Conservation (phyloP, 2,113 vertebrate species). For the Bucco capensis region DNA sequence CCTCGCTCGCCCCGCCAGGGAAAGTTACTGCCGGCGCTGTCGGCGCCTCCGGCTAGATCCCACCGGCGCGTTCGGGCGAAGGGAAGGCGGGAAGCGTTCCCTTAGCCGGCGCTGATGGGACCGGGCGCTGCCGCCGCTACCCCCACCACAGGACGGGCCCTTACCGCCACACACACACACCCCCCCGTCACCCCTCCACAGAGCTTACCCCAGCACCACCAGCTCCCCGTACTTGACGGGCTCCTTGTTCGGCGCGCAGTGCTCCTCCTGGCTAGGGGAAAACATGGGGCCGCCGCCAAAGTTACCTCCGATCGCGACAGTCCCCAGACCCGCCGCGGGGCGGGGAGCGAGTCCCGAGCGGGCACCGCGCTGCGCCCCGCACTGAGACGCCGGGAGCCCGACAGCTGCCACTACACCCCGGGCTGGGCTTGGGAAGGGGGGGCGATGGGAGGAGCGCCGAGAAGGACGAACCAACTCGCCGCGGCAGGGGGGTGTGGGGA, state of each 20-base stretch:
- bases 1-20: neutral
- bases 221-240: conserved; percentile 93
- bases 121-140: neutral
- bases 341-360: neutral
- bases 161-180: too few species aligned
- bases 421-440: neutral
- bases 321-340: conserved; percentile 15
- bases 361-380: neutral
- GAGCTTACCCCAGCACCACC: conserved; percentile 91
- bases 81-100: neutral
- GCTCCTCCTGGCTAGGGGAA: conserved; percentile 88
- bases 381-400: neutral
- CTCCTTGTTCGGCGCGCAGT: conserved; percentile 90
- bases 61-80: too few species aligned
- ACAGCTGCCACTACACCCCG: neutral
- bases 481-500: neutral
- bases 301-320: conserved; percentile 32
- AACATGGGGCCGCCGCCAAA: conserved; percentile 82
- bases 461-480: neutral
- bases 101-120: neutral
- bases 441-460: neutral
- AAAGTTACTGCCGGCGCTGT: neutral
- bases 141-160: neutral
- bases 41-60: too few species aligned
- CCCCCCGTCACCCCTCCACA: neutral